Percentiles rank a stretch among this genome's conserved stretches.
These are phyloP conservation scores for Apotomis turbidana DNA, from an alignment of 2,888 invertebrate species.

Conservation along the genomic window DNA sequence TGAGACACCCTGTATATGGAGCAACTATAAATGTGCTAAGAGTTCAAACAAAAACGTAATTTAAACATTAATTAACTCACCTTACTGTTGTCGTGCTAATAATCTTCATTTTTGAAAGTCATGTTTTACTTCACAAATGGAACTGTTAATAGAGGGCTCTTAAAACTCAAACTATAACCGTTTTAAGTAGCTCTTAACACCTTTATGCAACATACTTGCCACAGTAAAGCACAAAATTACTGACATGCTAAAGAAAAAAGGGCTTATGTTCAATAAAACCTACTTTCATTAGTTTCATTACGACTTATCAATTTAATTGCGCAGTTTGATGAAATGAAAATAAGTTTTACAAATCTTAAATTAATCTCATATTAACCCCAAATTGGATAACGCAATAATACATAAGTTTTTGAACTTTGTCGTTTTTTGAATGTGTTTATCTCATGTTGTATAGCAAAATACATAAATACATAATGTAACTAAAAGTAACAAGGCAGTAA, in stretches of 20 bases:
- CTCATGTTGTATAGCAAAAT: background rate
- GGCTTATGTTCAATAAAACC: too few relatives aligned
- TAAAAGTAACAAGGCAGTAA: conserved; percentile 23
- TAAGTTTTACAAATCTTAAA: background rate
- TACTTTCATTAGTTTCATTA: too few relatives aligned
- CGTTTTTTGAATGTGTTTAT: background rate
- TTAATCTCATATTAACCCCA: background rate
- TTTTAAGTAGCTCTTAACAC: conserved; percentile 25
- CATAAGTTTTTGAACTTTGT: background rate
- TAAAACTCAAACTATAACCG: conserved; percentile 9
- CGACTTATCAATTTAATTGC: background rate
- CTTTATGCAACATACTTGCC: conserved; percentile 29
- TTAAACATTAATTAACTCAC: background rate
- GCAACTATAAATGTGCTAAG: too few relatives aligned
- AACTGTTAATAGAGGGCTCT: conserved; percentile 1
- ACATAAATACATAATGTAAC: background rate
- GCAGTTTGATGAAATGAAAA: conserved; percentile 1
- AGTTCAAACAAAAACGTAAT: background rate
- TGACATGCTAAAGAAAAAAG: background rate
- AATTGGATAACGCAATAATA: background rate
- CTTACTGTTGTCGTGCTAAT: background rate
- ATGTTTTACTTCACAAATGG: background rate
- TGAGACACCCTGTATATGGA: background rate
- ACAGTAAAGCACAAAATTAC: conserved; percentile 3
- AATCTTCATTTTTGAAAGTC: conserved; percentile 1